A percentile compares a stretch with the other conserved stretches of the same genome.
phyloP scores from a whole-genome alignment of 2,888 invertebrate species.

The Cistogaster globosa region DNA sequence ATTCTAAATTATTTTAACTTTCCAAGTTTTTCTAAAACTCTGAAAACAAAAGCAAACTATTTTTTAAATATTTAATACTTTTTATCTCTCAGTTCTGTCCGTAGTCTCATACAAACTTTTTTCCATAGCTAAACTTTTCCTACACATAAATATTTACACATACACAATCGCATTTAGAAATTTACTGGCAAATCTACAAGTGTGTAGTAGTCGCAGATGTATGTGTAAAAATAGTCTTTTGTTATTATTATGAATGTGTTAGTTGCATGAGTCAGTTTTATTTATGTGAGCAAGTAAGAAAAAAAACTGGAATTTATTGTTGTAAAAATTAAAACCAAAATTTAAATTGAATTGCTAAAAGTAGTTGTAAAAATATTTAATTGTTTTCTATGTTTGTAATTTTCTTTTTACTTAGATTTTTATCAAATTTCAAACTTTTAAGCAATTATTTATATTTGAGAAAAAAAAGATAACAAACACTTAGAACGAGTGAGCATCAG shows the following conservation, averaged over 20 bases:
- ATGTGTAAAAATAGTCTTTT: not conserved
- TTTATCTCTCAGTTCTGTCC: too few relatives aligned
- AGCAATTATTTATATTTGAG: conserved; percentile 40
- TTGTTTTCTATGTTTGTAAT: conserved; percentile 1
- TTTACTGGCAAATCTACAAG: not conserved
- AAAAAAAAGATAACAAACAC: conserved; percentile 2
- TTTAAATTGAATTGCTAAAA: conserved; percentile 33
- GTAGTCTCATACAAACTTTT: too few relatives aligned
- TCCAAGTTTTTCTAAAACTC: too few relatives aligned
- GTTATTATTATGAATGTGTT: not conserved
- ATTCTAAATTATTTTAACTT: too few relatives aligned
- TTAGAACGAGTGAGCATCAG: not conserved
- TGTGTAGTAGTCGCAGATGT: not conserved
- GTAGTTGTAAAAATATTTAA: conserved; percentile 36
- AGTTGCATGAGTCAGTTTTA: not conserved
- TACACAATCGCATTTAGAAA: too few relatives aligned
- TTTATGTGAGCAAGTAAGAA: not conserved
- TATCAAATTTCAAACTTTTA: conserved; percentile 47
- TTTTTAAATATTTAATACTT: too few relatives aligned
- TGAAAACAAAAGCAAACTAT: too few relatives aligned
- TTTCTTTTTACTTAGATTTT: conserved; percentile 14
- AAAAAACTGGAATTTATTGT: conserved; percentile 13
- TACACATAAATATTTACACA: too few relatives aligned
- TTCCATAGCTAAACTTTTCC: too few relatives aligned
- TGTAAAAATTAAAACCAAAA: conserved; percentile 16